Evolutionary conservation across 2,888 invertebrate genomes (phyloP), one percentile per base, ranked within the genome.

Genomic region (Thymelicus acteon): DNA sequence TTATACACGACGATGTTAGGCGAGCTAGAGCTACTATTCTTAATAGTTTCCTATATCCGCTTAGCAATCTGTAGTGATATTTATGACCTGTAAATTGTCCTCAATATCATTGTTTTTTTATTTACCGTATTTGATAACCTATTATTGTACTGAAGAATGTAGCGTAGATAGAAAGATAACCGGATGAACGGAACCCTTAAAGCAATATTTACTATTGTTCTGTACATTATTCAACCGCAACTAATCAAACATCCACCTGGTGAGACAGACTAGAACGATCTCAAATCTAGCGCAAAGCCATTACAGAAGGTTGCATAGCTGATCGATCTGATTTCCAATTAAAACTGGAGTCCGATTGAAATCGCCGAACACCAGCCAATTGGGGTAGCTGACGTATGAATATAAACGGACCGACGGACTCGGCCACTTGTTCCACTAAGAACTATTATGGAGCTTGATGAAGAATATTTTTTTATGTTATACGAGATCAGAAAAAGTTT

Each of bases 301-400:
- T 68, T 68, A 57, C 39, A 54, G 49, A 54, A 40, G 31, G 47
- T 37, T 67, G 40, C 40, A 40, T 57, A 31, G 47, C 63, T 58
- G 57, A 69, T 69, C 48, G 39, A 69, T 69, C 63, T 48, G 69
- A 69, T 69, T 58, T 15, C 63, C 63, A 69, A 69, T 69, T 62
- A 69, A 60, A 69, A 69, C 69, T 37, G 12, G 69, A 69, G 40
- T 44, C 47, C 48, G 60, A 62, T 57, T 69, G 52, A 37, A 68
- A 62, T 68, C 61, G n/a, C 52, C 48, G 39, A 60, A 68, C 52
- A 47, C 60, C 44, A 19, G 54, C 15, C 54, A 62, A 54, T 61
- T 61, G 47, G 68, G 62, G 47, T 47, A 62, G 37, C 62, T 68
- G 68, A 69, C 57, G 62, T 48, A 69, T 57, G 62, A 68, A 62